phyloP scores from a whole-genome alignment of 2,113 vertebrate genomes.

The Apistogramma diplotaenia region DNA sequence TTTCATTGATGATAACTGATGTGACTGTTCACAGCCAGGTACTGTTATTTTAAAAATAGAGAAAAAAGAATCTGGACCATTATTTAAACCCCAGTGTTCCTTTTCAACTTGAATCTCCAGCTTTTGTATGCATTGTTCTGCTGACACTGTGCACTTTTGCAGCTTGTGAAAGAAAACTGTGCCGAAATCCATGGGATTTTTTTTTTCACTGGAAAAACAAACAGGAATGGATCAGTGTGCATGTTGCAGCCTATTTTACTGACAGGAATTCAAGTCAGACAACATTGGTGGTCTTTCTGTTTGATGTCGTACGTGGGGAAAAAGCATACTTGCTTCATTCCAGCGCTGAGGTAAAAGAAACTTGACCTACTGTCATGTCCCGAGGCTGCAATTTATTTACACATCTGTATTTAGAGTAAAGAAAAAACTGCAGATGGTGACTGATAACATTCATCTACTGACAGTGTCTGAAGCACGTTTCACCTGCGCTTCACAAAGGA shows the following conservation, averaged over 20 bases:
- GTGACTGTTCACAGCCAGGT: not conserved
- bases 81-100: not conserved
- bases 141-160: not conserved
- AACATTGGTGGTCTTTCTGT: slow-evolving; percentile 35
- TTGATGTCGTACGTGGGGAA: not conserved
- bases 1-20: not conserved
- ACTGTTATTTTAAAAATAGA: not conserved
- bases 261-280: slow-evolving; percentile 15
- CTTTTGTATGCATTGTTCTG: not conserved
- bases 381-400: slow-evolving; percentile 3
- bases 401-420: not conserved
- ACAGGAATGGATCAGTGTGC: not conserved
- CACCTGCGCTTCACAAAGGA: slow-evolving; percentile 2
- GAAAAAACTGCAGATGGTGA: slow-evolving; percentile 3
- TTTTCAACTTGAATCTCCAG: not conserved
- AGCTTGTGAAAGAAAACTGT: not conserved
- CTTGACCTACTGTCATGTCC: not conserved
- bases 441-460: slow-evolving; percentile 19
- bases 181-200: not conserved
- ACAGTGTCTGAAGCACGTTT: not conserved
- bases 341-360: slow-evolving; percentile 36
- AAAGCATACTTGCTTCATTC: slow-evolving; percentile 5
- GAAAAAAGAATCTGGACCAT: not conserved
- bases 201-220: not conserved
- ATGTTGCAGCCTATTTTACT: not conserved